phyloP scores from a whole-genome alignment of 2,888 invertebrate genomes.

The Blera fallax region DNA sequence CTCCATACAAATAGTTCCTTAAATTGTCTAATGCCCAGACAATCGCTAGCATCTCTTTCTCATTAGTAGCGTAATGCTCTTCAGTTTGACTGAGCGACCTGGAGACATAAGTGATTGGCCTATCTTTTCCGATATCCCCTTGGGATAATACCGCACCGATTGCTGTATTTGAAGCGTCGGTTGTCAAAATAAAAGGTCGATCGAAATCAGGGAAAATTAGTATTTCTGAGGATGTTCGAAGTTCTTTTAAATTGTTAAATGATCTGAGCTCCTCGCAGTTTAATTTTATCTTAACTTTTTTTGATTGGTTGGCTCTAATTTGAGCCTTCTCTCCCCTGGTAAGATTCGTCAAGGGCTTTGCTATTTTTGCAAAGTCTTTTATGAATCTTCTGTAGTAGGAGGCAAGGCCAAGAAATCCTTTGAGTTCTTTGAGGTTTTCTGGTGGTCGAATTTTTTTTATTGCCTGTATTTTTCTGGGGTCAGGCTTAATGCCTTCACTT shows the following conservation, averaged over 20 bases:
- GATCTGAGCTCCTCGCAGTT: too few relatives aligned
- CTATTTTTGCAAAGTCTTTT: too few relatives aligned
- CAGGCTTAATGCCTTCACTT: neutral
- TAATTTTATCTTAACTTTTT: neutral
- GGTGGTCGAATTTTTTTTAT: neutral
- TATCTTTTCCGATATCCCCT: slow-evolving; percentile 8
- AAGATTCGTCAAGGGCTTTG: slow-evolving; percentile 25
- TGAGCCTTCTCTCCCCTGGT: slow-evolving; percentile 5
- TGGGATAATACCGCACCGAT: slow-evolving; percentile 24
- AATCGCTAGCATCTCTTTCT: too few relatives aligned
- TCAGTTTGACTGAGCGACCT: slow-evolving; percentile 32
- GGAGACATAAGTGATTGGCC: slow-evolving; percentile 38
- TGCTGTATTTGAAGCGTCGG: slow-evolving; percentile 1
- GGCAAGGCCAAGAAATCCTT: too few relatives aligned
- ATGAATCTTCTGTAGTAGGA: too few relatives aligned
- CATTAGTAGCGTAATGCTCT: neutral
- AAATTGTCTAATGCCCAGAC: neutral
- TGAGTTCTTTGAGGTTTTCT: slow-evolving; percentile 17
- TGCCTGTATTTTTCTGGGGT: neutral
- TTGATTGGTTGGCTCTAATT: neutral
- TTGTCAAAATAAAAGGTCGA: neutral
- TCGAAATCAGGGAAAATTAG: slow-evolving; percentile 19
- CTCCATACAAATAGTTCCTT: slow-evolving; percentile 5
- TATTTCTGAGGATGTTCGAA: slow-evolving; percentile 8
- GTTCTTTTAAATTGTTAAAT: neutral